Evolutionary conservation across 2,113 vertebrate genomes (phyloP).

Genomic region (Dicaeum eximium): DNA sequence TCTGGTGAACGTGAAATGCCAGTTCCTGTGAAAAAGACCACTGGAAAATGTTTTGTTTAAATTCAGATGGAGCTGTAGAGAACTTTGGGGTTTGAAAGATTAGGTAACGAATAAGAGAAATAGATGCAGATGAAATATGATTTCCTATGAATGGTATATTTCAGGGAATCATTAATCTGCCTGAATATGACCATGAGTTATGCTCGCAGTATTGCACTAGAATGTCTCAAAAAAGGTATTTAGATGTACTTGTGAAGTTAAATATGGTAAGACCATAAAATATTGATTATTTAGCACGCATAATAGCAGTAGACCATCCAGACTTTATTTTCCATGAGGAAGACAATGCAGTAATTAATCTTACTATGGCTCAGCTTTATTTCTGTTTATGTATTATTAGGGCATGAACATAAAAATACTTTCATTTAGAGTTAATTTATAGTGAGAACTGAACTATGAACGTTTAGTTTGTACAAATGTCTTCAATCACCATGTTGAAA

Average conservation of each 20-base stretch:
- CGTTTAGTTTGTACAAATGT: background rate
- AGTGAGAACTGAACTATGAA: conserved; percentile 25
- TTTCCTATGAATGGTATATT: conserved; percentile 56
- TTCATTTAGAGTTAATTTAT: conserved; percentile 23
- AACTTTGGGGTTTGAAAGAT: conserved; percentile 54
- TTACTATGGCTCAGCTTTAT: conserved; percentile 51
- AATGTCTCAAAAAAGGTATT: conserved; percentile 65
- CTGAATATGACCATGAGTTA: conserved; percentile 64
- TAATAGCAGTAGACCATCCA: conserved; percentile 49
- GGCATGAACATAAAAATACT: background rate
- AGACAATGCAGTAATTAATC: conserved; percentile 65
- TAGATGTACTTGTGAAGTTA: conserved; percentile 66
- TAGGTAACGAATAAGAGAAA: conserved; percentile 69
- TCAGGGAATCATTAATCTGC: conserved; percentile 70
- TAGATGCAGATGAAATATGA: conserved; percentile 67
- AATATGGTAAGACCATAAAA: conserved; percentile 66
- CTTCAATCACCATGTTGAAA: conserved; percentile 41
- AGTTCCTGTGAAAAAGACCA: background rate
- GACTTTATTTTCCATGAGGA: conserved; percentile 64
- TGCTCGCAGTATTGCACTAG: conserved; percentile 53
- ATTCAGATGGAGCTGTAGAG: conserved; percentile 37
- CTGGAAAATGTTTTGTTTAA: conserved; percentile 58
- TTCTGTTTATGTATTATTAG: conserved; percentile 31
- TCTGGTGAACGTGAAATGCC: background rate
- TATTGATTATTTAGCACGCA: conserved; percentile 71